A percentile compares a stretch with the other conserved stretches of the same genome.
These are phyloP conservation scores for Zaprionus obscuricornis DNA, from an alignment of 2,888 invertebrate species.

Conservation along the genomic window DNA sequence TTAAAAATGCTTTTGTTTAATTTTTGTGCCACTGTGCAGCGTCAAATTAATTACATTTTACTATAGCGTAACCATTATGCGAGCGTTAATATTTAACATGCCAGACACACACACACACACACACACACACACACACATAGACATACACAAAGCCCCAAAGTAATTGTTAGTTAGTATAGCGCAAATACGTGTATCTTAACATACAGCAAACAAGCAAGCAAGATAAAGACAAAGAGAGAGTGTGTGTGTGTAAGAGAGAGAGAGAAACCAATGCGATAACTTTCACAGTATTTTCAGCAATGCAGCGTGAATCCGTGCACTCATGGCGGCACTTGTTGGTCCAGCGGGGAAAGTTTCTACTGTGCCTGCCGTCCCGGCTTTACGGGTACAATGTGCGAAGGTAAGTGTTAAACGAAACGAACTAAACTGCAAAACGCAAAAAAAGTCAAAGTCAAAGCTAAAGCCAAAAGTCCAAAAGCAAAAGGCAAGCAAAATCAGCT, in stretches of 20 bases:
- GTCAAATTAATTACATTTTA: constrained; percentile 77
- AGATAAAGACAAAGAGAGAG: no score
- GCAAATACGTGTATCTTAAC: constrained; percentile 10
- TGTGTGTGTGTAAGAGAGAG: background rate
- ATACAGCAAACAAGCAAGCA: background rate
- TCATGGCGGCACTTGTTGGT: constrained; percentile 91
- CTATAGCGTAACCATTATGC: constrained; percentile 54
- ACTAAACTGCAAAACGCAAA: background rate
- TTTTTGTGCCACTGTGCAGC: constrained; percentile 40
- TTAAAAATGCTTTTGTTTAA: constrained; percentile 21
- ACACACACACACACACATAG: constrained; percentile 10
- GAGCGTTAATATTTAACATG: constrained; percentile 64
- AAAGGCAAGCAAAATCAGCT: constrained; percentile 20
- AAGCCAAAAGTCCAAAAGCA: constrained; percentile 12
- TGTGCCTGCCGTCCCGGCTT: constrained; percentile 92
- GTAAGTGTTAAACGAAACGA: constrained; percentile 82
- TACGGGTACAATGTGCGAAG: constrained; percentile 91
- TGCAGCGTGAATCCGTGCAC: constrained; percentile 90
- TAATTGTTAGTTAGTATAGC: constrained; percentile 60
- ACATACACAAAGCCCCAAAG: constrained; percentile 32
- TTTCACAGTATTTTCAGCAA: constrained; percentile 84
- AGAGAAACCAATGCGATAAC: constrained; percentile 35
- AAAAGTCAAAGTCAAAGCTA: constrained; percentile 25
- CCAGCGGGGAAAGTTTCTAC: constrained; percentile 89
- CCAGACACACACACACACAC: constrained; percentile 48